These are phyloP conservation scores for Mesoligia furuncula DNA, from an alignment of 2,888 invertebrate species.

Conservation along the genomic window DNA sequence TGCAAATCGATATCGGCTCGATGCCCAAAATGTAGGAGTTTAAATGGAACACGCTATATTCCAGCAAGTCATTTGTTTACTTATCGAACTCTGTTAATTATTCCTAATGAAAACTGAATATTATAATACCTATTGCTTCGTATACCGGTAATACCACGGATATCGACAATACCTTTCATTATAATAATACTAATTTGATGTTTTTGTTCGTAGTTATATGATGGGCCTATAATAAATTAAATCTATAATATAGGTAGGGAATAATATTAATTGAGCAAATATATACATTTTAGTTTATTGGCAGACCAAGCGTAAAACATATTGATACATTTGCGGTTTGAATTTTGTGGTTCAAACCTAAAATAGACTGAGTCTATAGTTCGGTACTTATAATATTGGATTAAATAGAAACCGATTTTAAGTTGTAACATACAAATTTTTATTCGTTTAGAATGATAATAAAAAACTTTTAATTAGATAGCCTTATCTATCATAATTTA, in stretches of 20 bases:
- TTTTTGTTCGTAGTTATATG: not conserved
- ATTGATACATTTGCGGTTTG: not conserved
- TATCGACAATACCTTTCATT: not conserved
- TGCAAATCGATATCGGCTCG: slow-evolving; percentile 60
- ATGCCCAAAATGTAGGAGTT: slow-evolving; percentile 57
- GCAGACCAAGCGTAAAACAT: not conserved
- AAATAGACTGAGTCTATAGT: not conserved
- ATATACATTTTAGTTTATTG: slow-evolving; percentile 4
- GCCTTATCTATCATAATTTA: too few species aligned
- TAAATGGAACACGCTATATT: slow-evolving; percentile 66
- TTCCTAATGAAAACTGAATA: slow-evolving; percentile 45
- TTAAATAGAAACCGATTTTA: not conserved
- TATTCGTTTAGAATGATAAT: not conserved
- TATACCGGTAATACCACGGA: not conserved
- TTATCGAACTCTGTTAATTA: slow-evolving; percentile 46
- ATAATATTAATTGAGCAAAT: not conserved
- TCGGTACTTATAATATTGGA: not conserved
- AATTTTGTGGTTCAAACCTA: slow-evolving; percentile 1
- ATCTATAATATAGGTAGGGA: not conserved
- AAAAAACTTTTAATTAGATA: not conserved
- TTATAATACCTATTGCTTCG: slow-evolving; percentile 8
- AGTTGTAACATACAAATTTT: not conserved
- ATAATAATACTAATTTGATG: not conserved
- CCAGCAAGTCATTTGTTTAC: slow-evolving; percentile 59
- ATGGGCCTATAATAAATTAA: not conserved